Conservation (phyloP, 2,797 vertebrate species). For the Phrynocephalus vlangalii region DNA sequence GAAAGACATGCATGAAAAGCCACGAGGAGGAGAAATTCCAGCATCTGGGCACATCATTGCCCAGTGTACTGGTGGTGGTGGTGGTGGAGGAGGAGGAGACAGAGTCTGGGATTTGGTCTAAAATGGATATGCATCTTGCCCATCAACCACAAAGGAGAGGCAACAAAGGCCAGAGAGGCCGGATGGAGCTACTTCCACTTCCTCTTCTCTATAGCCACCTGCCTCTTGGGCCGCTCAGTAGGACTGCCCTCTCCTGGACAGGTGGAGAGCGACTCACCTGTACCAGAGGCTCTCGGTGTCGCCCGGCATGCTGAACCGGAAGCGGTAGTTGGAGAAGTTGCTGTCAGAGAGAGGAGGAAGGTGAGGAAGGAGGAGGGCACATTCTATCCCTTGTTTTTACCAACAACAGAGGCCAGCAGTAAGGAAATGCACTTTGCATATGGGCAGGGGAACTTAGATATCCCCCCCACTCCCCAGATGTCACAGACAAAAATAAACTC, state of each 20-base stretch:
- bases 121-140: no score
- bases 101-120: no score
- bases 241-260: no score
- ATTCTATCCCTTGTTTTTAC: not conserved
- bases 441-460: not conserved
- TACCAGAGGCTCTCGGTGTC: slow-evolving; percentile 89
- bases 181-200: no score
- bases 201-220: no score
- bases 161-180: not conserved
- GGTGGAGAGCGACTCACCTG: slow-evolving; percentile 78
- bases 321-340: slow-evolving; percentile 93
- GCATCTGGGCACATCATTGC: no score
- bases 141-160: not conserved
- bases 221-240: no score
- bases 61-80: no score
- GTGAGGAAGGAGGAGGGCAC: not conserved
- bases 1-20: no score
- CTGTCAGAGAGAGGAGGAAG: slow-evolving; percentile 70
- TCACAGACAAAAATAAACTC: not conserved
- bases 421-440: not conserved
- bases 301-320: slow-evolving; percentile 91
- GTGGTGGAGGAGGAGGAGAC: no score
- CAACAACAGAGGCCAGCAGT: not conserved
- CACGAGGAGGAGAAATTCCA: no score
- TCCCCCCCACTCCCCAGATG: not conserved